phyloP scores from a whole-genome alignment of 2,797 vertebrate genomes.

The Amniataba percoides region DNA sequence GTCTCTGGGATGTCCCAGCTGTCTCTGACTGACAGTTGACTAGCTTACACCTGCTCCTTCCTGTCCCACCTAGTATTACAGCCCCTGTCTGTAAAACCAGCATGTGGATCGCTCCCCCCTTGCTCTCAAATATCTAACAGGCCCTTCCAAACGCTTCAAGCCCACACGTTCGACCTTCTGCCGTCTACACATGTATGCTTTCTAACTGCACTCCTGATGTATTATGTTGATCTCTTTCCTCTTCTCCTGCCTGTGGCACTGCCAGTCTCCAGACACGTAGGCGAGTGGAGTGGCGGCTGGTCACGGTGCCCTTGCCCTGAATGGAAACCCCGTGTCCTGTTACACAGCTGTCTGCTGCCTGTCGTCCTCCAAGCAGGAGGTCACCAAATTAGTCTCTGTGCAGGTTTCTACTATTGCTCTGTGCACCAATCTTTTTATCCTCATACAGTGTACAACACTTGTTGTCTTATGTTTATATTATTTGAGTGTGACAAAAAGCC shows the following conservation, averaged over 20 bases:
- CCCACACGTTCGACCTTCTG: not conserved
- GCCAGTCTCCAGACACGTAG: slow-evolving; percentile 8
- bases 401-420: slow-evolving; percentile 34
- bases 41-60: slow-evolving; percentile 67
- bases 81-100: slow-evolving; percentile 11
- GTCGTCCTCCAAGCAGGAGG: slow-evolving; percentile 57
- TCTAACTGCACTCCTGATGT: not conserved
- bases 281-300: slow-evolving; percentile 6
- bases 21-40: slow-evolving; percentile 53
- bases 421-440: not conserved
- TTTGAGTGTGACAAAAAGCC: not conserved
- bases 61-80: slow-evolving; percentile 33
- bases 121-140: slow-evolving; percentile 11
- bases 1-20: slow-evolving; percentile 46
- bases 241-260: not conserved
- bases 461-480: not conserved
- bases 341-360: slow-evolving; percentile 81
- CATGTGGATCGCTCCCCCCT: not conserved
- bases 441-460: not conserved
- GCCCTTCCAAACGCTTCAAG: not conserved
- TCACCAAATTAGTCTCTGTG: slow-evolving; percentile 73
- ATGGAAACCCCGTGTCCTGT: slow-evolving; percentile 70
- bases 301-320: slow-evolving; percentile 59
- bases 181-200: not conserved
- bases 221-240: not conserved